Base-by-base conservation (phyloP, 2,888 invertebrate species). In the Gymnosoma rotundatum region DNA sequence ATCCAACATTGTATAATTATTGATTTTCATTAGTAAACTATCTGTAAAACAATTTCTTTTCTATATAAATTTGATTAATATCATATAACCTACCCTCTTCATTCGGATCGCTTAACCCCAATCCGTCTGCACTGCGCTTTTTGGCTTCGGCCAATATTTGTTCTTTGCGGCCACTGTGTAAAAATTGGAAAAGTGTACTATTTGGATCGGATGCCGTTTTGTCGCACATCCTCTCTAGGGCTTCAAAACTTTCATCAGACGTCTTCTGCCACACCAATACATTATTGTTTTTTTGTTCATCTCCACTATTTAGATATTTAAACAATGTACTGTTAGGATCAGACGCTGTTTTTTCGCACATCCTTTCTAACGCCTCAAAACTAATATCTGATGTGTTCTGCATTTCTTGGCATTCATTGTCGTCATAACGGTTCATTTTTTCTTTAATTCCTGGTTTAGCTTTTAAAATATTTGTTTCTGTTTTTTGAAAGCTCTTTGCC, bases 121-220 rank as follows among this genome's bases (percentile, higher is more conserved):
- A 73, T 45, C 52, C 70, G 72, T 72, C 75, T 9, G 74, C 25
- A 50, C 79, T 87, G 10, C 83, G 85, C 75, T 87, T 87, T 63
- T 88, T 87, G 12, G 63, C 84, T 25, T 83, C 76, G 0, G 87
- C 88, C 52, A 90, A 76, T 14, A 89, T 70, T 42, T 88, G 78
- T 10, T 88, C 88, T 42, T 88, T 89, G 48, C 88, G 78, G 10
- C 89, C 89, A 52, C 89, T 89, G 60, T 90, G 87, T 20, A 91
- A 45, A 83, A 91, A 91, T 73, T 90, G 88, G 48, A 91, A 91
- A 0, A 91, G 83, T 0, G 92, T 91, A 81, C 90, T 92, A 38
- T 92, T 87, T 0, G 92, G 91, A 88, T 91, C 92, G 0, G 91
- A 91, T 0, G 86, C 89, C 0, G 91, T 90, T 83, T 92, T 91